Evolutionary conservation across 2,797 vertebrate genomes (phyloP), one percentile per base, ranked within the genome.

Genomic region (Gymnoscopelus microlampas): DNA sequence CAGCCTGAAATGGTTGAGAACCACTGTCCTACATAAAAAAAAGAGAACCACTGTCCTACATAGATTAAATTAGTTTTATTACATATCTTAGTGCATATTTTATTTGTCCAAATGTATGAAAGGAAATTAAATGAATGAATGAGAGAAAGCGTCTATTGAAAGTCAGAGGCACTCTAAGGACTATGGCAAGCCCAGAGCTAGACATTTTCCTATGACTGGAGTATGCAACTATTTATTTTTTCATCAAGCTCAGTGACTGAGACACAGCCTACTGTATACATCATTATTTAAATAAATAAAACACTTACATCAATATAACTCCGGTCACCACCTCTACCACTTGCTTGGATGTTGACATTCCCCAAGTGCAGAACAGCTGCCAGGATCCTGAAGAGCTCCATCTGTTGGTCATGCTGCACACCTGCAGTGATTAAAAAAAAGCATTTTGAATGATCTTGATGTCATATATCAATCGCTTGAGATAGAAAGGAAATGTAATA

Each of bases 321-420:
- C 8, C 91, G 65, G 0, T 95, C 94, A 12, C 93, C 91, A 1
- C 71, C 83, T 66, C 87, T 85, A 29, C 92, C 92, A 62, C 86
- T 92, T 76, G 85, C 85, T 70, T 91, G 86, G 76, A 95, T 76
- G 60, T 69, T 32, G 0, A 94, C 19, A 0, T 95, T 94, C 10
- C 95, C 95, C 71, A 95, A 85, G 69, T 94, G 92, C 15, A 96
- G 88, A 77, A 96, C 80, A 64, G 94, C 91, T 66, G 94, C 88
- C 57, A 95, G 72, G 82, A 94, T 80, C 39, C 86, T 79, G 85
- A 95, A 95, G 6, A 96, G 85, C 87, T 94, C 94, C 92, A 95
- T 93, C 90, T 95, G 95, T 23, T 94, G 90, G 0, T 92, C 88
- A 24, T 88, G 79, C 0, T 80, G 83, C 80, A 96, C 86, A n/a